Base-by-base conservation (phyloP, 2,113 vertebrate genomes). In the Pygoscelis antarcticus region DNA sequence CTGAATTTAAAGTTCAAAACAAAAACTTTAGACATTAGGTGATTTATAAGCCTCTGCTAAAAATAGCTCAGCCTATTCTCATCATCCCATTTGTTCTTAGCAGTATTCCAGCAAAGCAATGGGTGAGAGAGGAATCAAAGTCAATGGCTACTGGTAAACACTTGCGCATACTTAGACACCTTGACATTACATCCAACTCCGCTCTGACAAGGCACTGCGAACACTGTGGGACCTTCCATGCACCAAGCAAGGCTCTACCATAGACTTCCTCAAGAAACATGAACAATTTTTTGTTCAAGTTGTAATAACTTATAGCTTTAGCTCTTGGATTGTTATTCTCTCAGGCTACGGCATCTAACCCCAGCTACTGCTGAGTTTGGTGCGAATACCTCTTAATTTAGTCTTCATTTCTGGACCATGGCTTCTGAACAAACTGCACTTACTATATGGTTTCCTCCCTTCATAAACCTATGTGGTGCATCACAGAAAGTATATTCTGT, bases 1-100 rank as follows among this genome's bases (percentile, higher is more conserved):
- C 87, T 95, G 94, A 94, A 80, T 89, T 93, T 60, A 72, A 96
- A 86, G 65, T 81, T 92, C 80, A 78, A 94, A 94, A 88, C 64
- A 81, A 93, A 90, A 86, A 64, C 76, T 88, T 32, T 7, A 95
- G 79, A 77, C 83, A 88, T 4, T 38, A 20, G 34, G 36, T 78
- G 64, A 96, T 93, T 95, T 88, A 93, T 55, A 54, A 81, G 23
- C 23, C 44, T 85, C 91, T 81, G 75, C 64, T 93, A 78, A 93
- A 93, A 90, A 89, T 20, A 96, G 25, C 58, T 83, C 55, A 71
- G 69, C 25, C 30, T n/a, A 20, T 44, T 88, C 82, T 86, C 68
- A 8, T 22, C 87, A 83, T 72, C 55, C 36, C 42, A 36, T 49
- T 90, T 94, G 66, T 51, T 68, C 15, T 65, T 3, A 81, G 71